Evolutionary conservation across 2,797 vertebrate species (phyloP), one percentile per base, ranked within the genome.

Genomic region (Chiloscyllium punctatum): DNA sequence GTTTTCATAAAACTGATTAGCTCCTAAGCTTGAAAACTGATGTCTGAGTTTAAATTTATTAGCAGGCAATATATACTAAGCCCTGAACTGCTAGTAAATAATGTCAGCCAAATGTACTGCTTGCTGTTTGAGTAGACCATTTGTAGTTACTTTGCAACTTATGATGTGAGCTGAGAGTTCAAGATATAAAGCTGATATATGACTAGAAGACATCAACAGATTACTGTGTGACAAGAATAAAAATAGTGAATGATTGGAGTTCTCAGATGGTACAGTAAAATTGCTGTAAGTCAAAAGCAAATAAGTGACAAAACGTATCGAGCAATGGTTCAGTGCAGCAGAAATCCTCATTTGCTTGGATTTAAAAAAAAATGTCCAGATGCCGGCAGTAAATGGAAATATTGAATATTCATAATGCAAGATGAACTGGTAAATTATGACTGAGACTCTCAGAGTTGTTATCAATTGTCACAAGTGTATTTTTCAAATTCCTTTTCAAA

Each of bases 261-360:
- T 92, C 62, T 68, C 90, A 69, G 90, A 68, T 92, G n/a, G 62
- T 68, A 69, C 90, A 92, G 62, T 92, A 23, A 57, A 15, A n/a
- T 37, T 25, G 62, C 62, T 92, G 25, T 42, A 68, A 92, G 57
- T 69, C 9, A 66, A 68, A 68, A 62, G 57, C 33, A 68, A 62
- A 33, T 68, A 92, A 92, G 62, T 37, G 66, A 33, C 68, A 94
- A 94, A 51, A 7, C 69, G 9, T 94, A 48, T 42, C 51, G 13
- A 48, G 66, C 92, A 94, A 71, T 72, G 92, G 72, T 94, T 94
- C n/a, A 94, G 11, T 72, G 68, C 30, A 30, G 87, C 87, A 90
- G 57, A 84, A 90, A 27, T 30, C 30, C 27, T n/a, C 15, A 42
- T 37, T 94, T 94, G 69, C 23, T 48, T 48, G 25, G 69, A 72